These are phyloP conservation scores for Thamnophis elegans DNA, from an alignment of 2,797 vertebrate species.

Conservation along the genomic window DNA sequence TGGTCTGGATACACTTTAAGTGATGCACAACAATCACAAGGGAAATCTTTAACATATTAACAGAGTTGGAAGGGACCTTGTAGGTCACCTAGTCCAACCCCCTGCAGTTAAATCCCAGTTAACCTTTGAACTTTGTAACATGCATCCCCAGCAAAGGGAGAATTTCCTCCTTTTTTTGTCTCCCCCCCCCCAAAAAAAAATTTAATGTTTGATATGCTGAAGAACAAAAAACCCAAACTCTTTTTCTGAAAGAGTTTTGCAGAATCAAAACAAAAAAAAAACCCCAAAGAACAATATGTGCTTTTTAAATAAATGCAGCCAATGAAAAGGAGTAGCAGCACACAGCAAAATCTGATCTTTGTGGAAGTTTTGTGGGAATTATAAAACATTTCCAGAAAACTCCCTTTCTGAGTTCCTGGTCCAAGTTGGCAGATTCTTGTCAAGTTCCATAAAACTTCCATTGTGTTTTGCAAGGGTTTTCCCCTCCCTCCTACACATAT, in stretches of 20 bases:
- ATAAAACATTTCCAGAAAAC: neutral
- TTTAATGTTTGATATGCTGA: neutral
- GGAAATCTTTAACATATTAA: too few species aligned
- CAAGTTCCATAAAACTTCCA: neutral
- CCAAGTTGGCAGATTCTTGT: neutral
- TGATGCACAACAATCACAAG: neutral
- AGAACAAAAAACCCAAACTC: neutral
- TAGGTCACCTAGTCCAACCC: too few species aligned
- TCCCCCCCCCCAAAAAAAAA: too few species aligned
- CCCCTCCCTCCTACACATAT: rapidly evolving
- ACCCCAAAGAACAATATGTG: neutral
- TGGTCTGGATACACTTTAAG: neutral
- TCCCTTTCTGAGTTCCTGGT: neutral
- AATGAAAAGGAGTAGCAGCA: neutral
- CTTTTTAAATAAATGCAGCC: neutral
- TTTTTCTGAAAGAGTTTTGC: neutral
- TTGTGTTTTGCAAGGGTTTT: neutral
- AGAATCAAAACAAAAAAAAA: neutral
- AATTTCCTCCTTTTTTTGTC: neutral
- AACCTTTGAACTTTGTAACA: neutral
- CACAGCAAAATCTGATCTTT: neutral
- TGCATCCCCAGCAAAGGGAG: neutral
- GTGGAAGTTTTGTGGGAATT: neutral
- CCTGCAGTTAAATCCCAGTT: neutral
- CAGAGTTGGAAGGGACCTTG: too few species aligned